A percentile compares a stretch with the other conserved stretches of the same genome.
Conservation (phyloP, 2,113 vertebrate genomes). For the Solea senegalensis region DNA sequence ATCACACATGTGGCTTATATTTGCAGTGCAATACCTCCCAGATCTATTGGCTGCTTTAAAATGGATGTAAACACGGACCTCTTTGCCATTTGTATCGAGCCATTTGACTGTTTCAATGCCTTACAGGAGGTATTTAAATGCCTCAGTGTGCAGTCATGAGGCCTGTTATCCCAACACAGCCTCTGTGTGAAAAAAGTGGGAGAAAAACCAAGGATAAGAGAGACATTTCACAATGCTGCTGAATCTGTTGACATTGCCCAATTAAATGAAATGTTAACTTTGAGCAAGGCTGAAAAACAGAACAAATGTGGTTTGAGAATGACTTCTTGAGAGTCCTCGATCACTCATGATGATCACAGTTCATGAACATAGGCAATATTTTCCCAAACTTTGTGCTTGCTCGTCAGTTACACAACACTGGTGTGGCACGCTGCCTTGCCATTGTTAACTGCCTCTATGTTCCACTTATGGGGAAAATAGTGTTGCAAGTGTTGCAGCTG, state of each 20-base stretch:
- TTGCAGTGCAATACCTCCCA: constrained; percentile 65
- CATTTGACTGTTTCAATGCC: constrained; percentile 38
- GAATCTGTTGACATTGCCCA: constrained; percentile 41
- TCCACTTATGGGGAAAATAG: constrained; percentile 30
- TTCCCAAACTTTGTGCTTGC: constrained; percentile 48
- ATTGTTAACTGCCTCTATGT: constrained; percentile 56
- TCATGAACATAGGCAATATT: constrained; percentile 46
- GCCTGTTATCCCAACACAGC: constrained; percentile 37
- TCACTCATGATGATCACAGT: constrained; percentile 27
- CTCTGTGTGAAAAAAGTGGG: constrained; percentile 38
- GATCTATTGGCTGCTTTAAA: constrained; percentile 66
- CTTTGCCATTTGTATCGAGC: constrained; percentile 36
- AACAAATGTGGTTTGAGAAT: constrained; percentile 57
- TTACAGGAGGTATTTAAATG: constrained; percentile 43
- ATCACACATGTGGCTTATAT: constrained; percentile 77
- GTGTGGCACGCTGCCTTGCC: constrained; percentile 69
- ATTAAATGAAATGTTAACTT: constrained; percentile 40
- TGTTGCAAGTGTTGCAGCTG: constrained; percentile 29
- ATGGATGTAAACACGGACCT: constrained; percentile 64
- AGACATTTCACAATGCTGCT: constrained; percentile 56
- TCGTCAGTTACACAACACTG: constrained; percentile 70
- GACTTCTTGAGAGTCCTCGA: constrained; percentile 33
- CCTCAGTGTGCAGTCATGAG: constrained; percentile 14
- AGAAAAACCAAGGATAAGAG: constrained; percentile 26
- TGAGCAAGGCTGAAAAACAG: constrained; percentile 35